phyloP scores from a whole-genome alignment of 2,113 vertebrate genomes.

The Oreotrochilus melanogaster region DNA sequence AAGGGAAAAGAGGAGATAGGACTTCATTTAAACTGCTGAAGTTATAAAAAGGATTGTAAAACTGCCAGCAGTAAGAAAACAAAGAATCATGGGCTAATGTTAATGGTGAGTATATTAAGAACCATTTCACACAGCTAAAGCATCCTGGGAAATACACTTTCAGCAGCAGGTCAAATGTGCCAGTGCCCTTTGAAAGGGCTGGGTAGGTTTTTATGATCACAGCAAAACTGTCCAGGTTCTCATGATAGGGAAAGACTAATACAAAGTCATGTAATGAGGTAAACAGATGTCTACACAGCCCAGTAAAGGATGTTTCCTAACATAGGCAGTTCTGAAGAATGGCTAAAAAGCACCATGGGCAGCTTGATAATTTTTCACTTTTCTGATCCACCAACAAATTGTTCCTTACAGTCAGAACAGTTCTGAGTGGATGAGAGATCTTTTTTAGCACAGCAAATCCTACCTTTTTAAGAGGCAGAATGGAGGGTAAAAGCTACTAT shows the following conservation, averaged over 20 bases:
- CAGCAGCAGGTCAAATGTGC: background rate
- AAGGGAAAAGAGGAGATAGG: background rate
- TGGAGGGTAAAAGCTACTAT: background rate
- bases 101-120: background rate
- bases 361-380: background rate
- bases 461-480: background rate
- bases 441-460: background rate
- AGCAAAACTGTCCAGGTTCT: background rate
- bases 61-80: background rate
- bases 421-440: background rate
- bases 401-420: background rate
- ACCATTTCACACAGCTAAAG: background rate
- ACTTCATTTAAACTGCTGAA: constrained; percentile 8
- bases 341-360: background rate
- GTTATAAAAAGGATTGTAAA: constrained; percentile 39
- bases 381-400: background rate
- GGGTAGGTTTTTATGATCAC: background rate
- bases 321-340: background rate
- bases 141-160: background rate
- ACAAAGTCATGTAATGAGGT: background rate
- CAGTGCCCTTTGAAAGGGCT: constrained; percentile 10
- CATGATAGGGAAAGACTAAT: background rate
- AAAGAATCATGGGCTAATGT: background rate
- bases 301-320: background rate
- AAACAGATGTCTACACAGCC: background rate